Evolutionary conservation across 2,888 invertebrate species (phyloP).

Genomic region (Lasioglossum morio): DNA sequence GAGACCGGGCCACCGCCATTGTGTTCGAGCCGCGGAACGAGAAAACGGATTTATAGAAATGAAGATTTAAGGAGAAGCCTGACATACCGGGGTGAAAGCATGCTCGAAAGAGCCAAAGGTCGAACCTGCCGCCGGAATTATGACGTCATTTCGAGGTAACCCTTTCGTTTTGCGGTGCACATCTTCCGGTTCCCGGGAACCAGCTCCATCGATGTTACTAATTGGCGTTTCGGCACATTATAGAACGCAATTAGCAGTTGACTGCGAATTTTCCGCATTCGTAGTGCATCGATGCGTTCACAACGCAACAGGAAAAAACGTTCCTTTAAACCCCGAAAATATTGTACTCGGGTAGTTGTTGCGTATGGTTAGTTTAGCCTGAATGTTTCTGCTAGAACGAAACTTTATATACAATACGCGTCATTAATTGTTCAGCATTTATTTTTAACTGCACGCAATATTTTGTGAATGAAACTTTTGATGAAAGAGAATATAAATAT

Average conservation of each 20-base stretch:
- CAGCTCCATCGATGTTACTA: neutral
- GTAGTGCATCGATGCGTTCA: neutral
- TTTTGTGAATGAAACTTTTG: neutral
- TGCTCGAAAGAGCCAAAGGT: conserved; percentile 8
- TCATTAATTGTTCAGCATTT: neutral
- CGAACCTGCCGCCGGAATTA: neutral
- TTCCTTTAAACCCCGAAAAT: neutral
- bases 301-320: neutral
- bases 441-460: neutral
- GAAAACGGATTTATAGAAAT: conserved; percentile 72
- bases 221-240: neutral
- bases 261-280: neutral
- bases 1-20: conserved; percentile 65
- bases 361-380: neutral
- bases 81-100: conserved; percentile 20
- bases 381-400: neutral
- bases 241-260: neutral
- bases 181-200: neutral
- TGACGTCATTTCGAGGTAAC: neutral
- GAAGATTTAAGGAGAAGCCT: conserved; percentile 70
- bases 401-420: neutral
- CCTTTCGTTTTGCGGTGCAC: neutral
- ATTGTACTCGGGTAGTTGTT: neutral
- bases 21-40: conserved; percentile 66
- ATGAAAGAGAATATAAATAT: neutral